phyloP scores from a whole-genome alignment of 2,797 vertebrate species.

The Passerculus sandwichensis region DNA sequence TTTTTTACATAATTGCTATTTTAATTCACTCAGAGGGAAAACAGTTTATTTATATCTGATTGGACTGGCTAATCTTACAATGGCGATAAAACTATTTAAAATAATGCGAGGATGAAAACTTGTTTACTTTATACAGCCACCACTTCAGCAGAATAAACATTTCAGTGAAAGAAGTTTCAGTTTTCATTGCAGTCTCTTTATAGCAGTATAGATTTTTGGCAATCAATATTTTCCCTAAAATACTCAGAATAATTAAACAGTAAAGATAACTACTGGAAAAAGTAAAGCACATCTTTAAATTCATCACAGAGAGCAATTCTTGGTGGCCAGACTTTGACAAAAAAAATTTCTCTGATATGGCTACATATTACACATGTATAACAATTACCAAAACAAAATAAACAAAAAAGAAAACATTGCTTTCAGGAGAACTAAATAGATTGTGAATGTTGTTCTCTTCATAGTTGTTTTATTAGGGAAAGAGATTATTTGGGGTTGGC shows the following conservation, averaged over 20 bases:
- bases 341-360: neutral
- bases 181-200: neutral
- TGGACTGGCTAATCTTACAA: neutral
- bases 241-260: neutral
- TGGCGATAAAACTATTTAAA: neutral
- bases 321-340: neutral
- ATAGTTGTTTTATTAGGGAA: neutral
- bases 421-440: neutral
- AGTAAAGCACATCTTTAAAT: neutral
- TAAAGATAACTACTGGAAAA: neutral
- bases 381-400: neutral
- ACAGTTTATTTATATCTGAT: neutral
- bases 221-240: neutral
- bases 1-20: neutral
- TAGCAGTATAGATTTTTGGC: neutral
- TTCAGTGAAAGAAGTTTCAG: neutral
- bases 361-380: neutral
- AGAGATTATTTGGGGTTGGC: neutral
- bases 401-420: neutral
- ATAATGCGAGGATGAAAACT: neutral
- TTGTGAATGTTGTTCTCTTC: neutral
- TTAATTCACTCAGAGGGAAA: neutral
- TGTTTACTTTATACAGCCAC: neutral
- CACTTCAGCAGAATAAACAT: neutral
- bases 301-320: neutral